Evolutionary conservation across 2,888 invertebrate species (phyloP), one percentile per base, ranked within the genome.

Genomic region (Eupithecia centaureata): DNA sequence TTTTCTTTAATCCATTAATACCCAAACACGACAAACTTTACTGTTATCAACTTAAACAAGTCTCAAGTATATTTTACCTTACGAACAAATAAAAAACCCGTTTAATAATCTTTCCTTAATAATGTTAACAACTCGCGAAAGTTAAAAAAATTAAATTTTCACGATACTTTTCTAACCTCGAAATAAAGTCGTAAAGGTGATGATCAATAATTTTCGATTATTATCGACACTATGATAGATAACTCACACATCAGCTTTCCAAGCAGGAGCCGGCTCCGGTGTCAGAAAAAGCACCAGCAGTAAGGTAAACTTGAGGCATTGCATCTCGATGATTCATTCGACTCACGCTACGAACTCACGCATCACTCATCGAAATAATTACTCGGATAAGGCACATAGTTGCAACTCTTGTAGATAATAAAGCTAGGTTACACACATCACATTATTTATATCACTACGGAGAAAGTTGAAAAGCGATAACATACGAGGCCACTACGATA

Each of bases 401-500:
- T 90, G 82, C 86, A 73, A 75, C 82, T 79, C 82, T 79, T 82
- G 82, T 77, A 54, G 30, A 54, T 69, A 42, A 47, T 81, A 79
- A 63, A 77, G 69, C 74, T 78, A 88, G 83, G 82, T 85, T 85
- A 81, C 66, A 75, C 70, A 78, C 76, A 79, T 76, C 77, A 80
- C 77, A 78, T 76, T 47, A 74, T 76, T 76, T 47, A 74, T 76
- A 76, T 72, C 67, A 70, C 73, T 77, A 76, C 65, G 73, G 78
- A 78, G 75, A 81, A 84, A 85, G 85, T 83, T 84, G 85, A 81
- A 80, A 81, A 82, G 79, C 78, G 76, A 89, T 89, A 88, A 87
- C 81, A 77, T 77, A 77, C 86, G 87, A 89, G 91, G 91, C 86
- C 89, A 88, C 89, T 87, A 88, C 86, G 77, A 83, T 83, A 87